These are phyloP conservation scores for Chamaea fasciata DNA, from an alignment of 2,113 vertebrate genomes.

Conservation along the genomic window DNA sequence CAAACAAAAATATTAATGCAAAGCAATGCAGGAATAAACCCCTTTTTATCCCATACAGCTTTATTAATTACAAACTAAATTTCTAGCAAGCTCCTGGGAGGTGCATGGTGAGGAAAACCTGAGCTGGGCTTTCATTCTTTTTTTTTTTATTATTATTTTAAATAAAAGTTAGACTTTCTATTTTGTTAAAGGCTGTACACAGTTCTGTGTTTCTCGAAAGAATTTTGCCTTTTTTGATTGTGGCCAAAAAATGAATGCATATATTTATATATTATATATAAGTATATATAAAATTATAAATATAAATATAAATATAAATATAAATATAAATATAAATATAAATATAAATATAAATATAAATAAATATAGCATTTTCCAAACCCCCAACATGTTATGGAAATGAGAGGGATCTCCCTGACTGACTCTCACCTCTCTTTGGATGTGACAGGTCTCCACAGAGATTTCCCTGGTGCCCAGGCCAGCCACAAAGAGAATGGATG, in stretches of 20 bases:
- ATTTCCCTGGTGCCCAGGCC: background rate
- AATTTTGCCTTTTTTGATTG: fast-evolving
- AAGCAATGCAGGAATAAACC: background rate
- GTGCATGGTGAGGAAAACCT: background rate
- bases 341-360: too few species aligned
- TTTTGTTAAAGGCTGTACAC: background rate
- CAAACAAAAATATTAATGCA: background rate
- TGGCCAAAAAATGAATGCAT: too few species aligned
- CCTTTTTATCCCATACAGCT: background rate
- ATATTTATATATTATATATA: too few species aligned
- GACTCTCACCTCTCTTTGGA: background rate
- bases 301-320: too few species aligned
- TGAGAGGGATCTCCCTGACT: background rate
- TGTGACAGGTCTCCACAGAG: background rate
- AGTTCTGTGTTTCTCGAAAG: background rate
- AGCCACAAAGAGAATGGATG: background rate
- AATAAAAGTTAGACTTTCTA: too few species aligned
- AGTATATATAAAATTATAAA: too few species aligned
- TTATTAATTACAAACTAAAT: background rate
- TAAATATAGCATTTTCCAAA: background rate
- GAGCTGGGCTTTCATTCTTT: background rate
- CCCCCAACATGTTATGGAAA: background rate
- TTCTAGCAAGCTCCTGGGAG: background rate
- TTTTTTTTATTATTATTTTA: too few species aligned
- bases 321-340: too few species aligned